These are phyloP conservation scores for Tenthredo scrophulariae DNA, from an alignment of 2,888 invertebrate species.

Conservation along the genomic window DNA sequence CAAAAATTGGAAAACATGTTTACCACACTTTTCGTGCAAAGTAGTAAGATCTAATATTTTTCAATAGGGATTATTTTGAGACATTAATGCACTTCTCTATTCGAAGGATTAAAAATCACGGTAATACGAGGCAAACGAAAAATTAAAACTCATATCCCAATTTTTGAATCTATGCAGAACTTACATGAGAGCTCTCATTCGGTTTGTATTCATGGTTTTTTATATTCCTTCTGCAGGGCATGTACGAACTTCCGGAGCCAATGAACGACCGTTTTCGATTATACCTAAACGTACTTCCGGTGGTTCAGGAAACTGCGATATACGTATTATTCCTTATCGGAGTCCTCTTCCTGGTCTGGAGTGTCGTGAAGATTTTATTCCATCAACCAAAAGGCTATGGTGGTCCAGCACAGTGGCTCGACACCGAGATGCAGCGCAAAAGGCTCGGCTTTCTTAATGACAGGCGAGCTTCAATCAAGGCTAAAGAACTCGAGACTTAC, in stretches of 20 bases:
- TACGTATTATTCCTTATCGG: slow-evolving; percentile 80
- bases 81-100: neutral
- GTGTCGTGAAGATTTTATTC: slow-evolving; percentile 76
- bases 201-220: slow-evolving; percentile 56
- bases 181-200: neutral
- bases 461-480: slow-evolving; percentile 65
- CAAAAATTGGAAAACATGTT: slow-evolving; percentile 45
- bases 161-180: neutral
- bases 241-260: slow-evolving; percentile 84
- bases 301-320: slow-evolving; percentile 81
- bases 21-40: slow-evolving; percentile 25
- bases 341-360: slow-evolving; percentile 79
- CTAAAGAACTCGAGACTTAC: slow-evolving; percentile 77
- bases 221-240: slow-evolving; percentile 81
- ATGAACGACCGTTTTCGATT: slow-evolving; percentile 85
- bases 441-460: slow-evolving; percentile 69
- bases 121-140: neutral
- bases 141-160: neutral
- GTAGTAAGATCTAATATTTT: neutral
- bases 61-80: neutral
- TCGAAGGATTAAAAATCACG: neutral
- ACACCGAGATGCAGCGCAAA: slow-evolving; percentile 69
- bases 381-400: slow-evolving; percentile 63
- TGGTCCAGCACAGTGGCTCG: slow-evolving; percentile 67
- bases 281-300: slow-evolving; percentile 87